Conservation (phyloP, 64 coral and sea anemone species). For the Montipora sp. region DNA sequence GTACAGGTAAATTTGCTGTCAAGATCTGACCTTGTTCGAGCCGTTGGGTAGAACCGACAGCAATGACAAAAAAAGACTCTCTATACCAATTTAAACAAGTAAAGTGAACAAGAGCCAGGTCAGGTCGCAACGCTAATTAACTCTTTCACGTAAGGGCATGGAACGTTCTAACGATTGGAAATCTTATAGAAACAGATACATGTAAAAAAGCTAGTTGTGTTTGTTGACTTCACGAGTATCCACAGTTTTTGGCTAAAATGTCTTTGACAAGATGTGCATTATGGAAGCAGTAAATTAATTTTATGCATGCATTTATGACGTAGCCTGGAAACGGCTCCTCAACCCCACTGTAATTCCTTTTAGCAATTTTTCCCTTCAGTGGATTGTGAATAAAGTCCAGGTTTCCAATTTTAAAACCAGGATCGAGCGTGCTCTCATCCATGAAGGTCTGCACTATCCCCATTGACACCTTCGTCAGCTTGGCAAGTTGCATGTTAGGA, state of each 20-base stretch:
- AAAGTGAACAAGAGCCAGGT: too few species aligned
- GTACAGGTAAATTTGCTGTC: too few species aligned
- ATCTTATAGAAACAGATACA: too few species aligned
- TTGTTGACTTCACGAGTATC: background rate
- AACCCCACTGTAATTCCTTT: constrained; percentile 77
- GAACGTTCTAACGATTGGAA: too few species aligned
- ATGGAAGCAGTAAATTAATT: constrained; percentile 61
- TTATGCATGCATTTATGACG: constrained; percentile 81
- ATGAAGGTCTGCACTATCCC: constrained; percentile 67
- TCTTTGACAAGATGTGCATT: constrained; percentile 45
- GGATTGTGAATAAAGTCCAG: constrained; percentile 60
- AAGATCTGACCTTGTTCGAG: too few species aligned
- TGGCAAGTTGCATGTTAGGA: constrained; percentile 49
- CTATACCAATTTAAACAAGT: too few species aligned
- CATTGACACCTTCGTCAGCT: constrained; percentile 61
- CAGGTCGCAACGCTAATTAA: too few species aligned
- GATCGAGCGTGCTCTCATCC: constrained; percentile 5
- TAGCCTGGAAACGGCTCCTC: constrained; percentile 58
- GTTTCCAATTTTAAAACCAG: constrained; percentile 48
- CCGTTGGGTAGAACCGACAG: too few species aligned
- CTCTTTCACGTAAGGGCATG: too few species aligned
- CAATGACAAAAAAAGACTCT: too few species aligned
- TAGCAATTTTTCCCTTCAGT: background rate
- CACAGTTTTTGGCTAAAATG: background rate
- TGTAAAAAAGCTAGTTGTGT: too few species aligned